These are phyloP conservation scores for Dendrolimus punctatus DNA, from an alignment of 1,140 invertebrate genomes.

Conservation along the genomic window DNA sequence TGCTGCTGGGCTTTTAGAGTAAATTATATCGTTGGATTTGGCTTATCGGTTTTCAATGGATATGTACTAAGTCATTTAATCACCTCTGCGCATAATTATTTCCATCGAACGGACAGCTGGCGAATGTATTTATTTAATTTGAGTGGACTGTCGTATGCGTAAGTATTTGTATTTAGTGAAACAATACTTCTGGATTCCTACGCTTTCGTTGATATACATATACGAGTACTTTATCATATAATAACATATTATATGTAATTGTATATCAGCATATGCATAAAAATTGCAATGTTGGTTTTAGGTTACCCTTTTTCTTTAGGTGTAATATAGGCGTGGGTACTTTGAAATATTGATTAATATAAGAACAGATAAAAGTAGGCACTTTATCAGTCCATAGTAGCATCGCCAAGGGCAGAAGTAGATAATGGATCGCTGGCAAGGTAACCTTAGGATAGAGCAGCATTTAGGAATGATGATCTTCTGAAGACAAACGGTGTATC, in stretches of 20 bases:
- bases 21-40: conserved; percentile 32
- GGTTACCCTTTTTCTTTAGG: no score
- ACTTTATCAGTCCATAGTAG: no score
- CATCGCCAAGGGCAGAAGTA: no score
- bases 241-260: neutral
- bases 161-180: conserved; percentile 14
- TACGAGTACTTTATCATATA: neutral
- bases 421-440: no score
- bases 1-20: conserved; percentile 66
- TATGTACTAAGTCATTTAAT: conserved; percentile 72
- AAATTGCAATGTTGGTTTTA: no score
- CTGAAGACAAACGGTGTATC: no score
- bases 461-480: no score
- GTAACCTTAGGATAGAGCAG: no score
- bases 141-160: conserved; percentile 76
- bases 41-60: conserved; percentile 45
- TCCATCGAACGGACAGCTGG: conserved; percentile 86
- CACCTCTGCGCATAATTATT: conserved; percentile 84
- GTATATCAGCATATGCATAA: no score
- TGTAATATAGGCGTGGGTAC: no score
- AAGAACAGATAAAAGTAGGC: no score
- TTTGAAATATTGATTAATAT: no score
- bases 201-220: neutral
- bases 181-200: neutral
- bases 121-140: conserved; percentile 88